phyloP scores from a whole-genome alignment of 2,888 invertebrate genomes.

The Dasypogon diadema region DNA sequence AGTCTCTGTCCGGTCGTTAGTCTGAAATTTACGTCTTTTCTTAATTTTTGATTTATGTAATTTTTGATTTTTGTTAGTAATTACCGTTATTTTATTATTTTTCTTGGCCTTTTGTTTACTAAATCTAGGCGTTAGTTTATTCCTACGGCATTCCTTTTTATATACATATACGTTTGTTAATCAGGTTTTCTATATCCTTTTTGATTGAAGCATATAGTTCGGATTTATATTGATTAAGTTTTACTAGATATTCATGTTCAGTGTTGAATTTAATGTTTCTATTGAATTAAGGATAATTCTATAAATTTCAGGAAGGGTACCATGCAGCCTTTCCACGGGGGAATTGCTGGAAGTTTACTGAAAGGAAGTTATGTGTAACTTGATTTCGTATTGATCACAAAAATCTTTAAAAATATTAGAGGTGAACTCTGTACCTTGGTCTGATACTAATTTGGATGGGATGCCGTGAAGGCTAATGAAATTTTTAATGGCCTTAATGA shows the following conservation, averaged over 20 bases:
- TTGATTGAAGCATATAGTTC: constrained; percentile 12
- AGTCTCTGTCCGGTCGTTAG: background rate
- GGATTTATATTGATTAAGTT: constrained; percentile 10
- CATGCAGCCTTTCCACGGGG: constrained; percentile 55
- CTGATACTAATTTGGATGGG: constrained; percentile 31
- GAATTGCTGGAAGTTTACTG: constrained; percentile 44
- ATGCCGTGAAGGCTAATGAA: constrained; percentile 49
- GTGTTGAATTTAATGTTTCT: background rate
- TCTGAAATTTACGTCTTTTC: too few relatives aligned
- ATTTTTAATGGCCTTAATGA: constrained; percentile 27
- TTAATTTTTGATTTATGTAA: constrained; percentile 3
- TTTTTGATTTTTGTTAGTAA: constrained; percentile 4
- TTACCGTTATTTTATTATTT: background rate
- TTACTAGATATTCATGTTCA: too few relatives aligned
- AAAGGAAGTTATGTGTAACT: constrained; percentile 37
- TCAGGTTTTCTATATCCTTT: background rate
- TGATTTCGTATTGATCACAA: constrained; percentile 51
- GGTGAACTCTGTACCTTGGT: constrained; percentile 53
- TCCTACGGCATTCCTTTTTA: background rate
- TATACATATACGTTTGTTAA: background rate
- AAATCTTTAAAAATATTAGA: constrained; percentile 54
- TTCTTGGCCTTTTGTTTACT: background rate
- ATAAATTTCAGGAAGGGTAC: constrained; percentile 55
- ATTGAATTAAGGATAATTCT: constrained; percentile 36
- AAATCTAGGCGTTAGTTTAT: constrained; percentile 13